Conservation (phyloP, 2,113 vertebrate genomes). For the Okapia johnstoni region DNA sequence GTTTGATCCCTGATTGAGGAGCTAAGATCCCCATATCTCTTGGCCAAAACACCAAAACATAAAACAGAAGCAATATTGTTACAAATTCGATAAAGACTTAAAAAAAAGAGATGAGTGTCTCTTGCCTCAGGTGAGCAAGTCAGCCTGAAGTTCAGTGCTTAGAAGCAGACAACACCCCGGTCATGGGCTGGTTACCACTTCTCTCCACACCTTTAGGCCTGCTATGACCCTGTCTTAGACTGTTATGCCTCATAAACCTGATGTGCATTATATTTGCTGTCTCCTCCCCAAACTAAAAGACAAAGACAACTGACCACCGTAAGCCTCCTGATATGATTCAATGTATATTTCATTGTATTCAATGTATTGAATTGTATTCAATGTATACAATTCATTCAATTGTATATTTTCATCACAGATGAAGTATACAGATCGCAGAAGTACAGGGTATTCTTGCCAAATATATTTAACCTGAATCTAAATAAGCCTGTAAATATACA, state of each 20-base stretch:
- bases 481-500: constrained; percentile 27
- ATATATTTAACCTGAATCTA: background rate
- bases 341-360: background rate
- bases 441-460: background rate
- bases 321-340: background rate
- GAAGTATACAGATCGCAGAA: background rate
- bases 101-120: background rate
- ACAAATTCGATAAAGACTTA: background rate
- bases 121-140: background rate
- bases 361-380: background rate
- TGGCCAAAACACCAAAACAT: background rate
- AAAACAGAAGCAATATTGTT: background rate
- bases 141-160: background rate
- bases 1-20: background rate
- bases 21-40: background rate
- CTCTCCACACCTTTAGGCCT: background rate
- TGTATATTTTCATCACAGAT: background rate
- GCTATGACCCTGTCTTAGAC: background rate
- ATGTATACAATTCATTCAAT: background rate
- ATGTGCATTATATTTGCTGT: background rate
- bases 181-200: background rate
- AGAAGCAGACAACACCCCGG: background rate
- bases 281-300: background rate
- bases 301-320: background rate
- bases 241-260: background rate